A percentile compares a stretch with the other conserved stretches of the same genome.
These are phyloP conservation scores for Rotaria socialis DNA, from an alignment of 2,888 invertebrate genomes.

Conservation along the genomic window DNA sequence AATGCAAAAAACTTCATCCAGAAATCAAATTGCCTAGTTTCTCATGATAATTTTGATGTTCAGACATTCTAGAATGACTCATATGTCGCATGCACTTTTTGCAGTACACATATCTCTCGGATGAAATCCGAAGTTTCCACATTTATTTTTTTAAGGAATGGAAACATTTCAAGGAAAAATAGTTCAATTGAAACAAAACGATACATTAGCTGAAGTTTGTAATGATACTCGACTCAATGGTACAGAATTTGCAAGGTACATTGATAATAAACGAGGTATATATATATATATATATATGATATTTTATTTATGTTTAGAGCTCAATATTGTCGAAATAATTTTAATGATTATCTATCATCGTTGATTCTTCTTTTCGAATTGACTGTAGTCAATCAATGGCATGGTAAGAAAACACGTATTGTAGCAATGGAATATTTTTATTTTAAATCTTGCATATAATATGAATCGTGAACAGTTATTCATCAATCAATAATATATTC, in stretches of 20 bases:
- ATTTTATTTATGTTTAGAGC: constrained; percentile 42
- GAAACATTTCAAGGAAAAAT: constrained; percentile 58
- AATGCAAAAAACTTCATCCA: too few species aligned
- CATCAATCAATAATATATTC: too few species aligned
- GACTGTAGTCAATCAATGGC: constrained; percentile 63
- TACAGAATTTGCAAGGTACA: constrained; percentile 53
- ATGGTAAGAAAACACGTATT: constrained; percentile 54
- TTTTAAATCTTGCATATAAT: too few species aligned
- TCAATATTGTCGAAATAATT: constrained; percentile 62
- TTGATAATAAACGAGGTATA: neutral
- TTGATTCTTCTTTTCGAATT: constrained; percentile 61
- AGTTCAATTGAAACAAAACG: constrained; percentile 41
- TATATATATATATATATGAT: neutral
- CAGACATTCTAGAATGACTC: too few species aligned
- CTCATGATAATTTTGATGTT: too few species aligned
- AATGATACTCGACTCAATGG: constrained; percentile 55
- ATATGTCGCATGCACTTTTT: too few species aligned
- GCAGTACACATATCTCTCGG: too few species aligned
- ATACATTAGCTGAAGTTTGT: constrained; percentile 52
- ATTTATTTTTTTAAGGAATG: constrained; percentile 61
- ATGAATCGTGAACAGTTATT: too few species aligned
- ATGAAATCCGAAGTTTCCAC: too few species aligned
- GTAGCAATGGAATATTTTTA: too few species aligned
- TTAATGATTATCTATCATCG: constrained; percentile 59
- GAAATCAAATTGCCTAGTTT: too few species aligned